A percentile compares a stretch with the other conserved stretches of the same genome.
Conservation (phyloP, 2,888 invertebrate genomes). For the Vesta saturnalis region DNA sequence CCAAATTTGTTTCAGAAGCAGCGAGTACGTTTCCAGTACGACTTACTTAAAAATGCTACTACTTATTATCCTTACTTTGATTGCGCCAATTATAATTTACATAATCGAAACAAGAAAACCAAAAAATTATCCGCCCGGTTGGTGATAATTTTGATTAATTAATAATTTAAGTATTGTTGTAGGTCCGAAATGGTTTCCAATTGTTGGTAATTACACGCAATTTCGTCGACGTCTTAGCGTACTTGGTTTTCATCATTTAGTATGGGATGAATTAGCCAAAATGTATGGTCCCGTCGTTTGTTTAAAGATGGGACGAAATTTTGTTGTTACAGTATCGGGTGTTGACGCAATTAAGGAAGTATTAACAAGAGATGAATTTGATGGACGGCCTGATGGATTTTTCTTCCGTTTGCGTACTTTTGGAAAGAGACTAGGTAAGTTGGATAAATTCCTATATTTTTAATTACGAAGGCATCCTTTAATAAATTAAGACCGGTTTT, state of each 20-base stretch:
- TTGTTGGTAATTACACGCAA: conserved; percentile 64
- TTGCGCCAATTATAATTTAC: conserved; percentile 10
- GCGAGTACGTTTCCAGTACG: conserved; percentile 15
- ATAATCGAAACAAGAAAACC: conserved; percentile 59
- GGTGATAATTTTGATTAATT: conserved; percentile 18
- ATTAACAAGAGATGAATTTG: conserved; percentile 71
- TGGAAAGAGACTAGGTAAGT: conserved; percentile 71
- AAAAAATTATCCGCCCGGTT: conserved; percentile 66
- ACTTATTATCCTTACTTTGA: neutral
- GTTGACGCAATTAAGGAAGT: conserved; percentile 70
- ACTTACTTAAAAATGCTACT: conserved; percentile 9
- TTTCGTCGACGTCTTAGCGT: conserved; percentile 57
- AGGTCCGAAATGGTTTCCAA: conserved; percentile 69
- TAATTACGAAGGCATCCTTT: no score
- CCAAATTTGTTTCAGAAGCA: neutral
- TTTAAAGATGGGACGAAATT: conserved; percentile 70
- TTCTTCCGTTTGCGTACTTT: conserved; percentile 74
- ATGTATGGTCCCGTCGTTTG: conserved; percentile 74
- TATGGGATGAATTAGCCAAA: conserved; percentile 67
- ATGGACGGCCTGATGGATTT: conserved; percentile 77
- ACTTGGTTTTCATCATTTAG: conserved; percentile 68
- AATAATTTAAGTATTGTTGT: neutral
- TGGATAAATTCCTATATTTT: no score
- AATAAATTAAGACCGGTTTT: no score
- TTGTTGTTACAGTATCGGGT: conserved; percentile 71